Evolutionary conservation across 2,797 vertebrate genomes (phyloP).

Genomic region (Sphenopsis melanotis): DNA sequence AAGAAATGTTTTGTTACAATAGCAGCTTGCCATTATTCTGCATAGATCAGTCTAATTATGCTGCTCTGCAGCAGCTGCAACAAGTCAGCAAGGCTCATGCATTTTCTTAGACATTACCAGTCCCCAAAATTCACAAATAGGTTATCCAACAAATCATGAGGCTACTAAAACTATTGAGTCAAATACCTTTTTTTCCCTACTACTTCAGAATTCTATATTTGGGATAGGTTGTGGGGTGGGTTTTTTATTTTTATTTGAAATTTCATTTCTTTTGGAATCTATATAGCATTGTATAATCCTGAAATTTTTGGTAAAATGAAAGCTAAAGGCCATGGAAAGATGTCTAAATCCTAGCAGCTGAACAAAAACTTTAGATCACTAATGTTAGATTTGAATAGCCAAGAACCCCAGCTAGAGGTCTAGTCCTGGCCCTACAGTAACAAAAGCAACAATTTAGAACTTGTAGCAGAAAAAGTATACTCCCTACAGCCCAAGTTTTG

Average conservation of each 20-base stretch:
- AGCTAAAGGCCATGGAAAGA: background rate
- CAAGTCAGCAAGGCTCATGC: background rate
- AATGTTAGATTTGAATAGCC: background rate
- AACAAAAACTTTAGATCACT: background rate
- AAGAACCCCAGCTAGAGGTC: background rate
- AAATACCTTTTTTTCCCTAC: background rate
- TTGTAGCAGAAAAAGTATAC: background rate
- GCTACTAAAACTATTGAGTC: background rate
- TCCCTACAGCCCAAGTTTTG: background rate
- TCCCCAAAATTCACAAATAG: background rate
- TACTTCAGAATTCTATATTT: background rate
- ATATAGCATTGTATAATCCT: background rate
- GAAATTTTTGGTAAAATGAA: background rate
- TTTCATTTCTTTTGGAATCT: background rate
- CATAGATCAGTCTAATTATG: background rate
- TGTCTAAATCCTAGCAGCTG: background rate
- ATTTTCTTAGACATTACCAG: background rate
- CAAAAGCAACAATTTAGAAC: background rate
- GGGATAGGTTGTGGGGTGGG: fast-evolving
- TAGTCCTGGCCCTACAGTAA: background rate
- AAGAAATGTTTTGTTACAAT: background rate
- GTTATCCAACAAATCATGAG: background rate
- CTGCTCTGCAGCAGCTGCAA: background rate
- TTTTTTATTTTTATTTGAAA: background rate
- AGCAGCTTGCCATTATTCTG: background rate